Percentiles rank a stretch among this genome's conserved stretches.
These are phyloP conservation scores for Henicopernis longicauda DNA, from an alignment of 2,113 vertebrate genomes.

Conservation along the genomic window DNA sequence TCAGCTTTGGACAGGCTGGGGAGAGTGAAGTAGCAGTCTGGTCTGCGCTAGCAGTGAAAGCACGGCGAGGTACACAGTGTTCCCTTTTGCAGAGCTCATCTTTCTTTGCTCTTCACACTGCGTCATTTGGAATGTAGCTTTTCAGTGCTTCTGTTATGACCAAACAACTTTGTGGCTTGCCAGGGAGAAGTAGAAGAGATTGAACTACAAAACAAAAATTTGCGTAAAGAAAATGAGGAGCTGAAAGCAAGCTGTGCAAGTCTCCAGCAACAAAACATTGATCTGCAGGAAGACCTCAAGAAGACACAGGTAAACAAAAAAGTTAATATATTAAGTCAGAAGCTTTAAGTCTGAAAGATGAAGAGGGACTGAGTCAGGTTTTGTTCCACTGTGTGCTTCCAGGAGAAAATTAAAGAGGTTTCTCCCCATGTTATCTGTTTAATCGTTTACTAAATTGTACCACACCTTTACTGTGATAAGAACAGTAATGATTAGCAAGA, in stretches of 20 bases:
- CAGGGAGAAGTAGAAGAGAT: constrained; percentile 69
- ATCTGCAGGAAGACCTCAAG: constrained; percentile 34
- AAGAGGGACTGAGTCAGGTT: not conserved
- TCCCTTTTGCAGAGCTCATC: not conserved
- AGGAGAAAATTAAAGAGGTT: not conserved
- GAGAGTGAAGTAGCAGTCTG: not conserved
- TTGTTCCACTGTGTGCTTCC: not conserved
- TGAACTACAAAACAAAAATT: constrained; percentile 49
- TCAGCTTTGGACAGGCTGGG: not conserved
- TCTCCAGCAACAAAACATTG: constrained; percentile 41
- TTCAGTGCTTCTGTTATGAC: not conserved
- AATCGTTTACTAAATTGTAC: not conserved
- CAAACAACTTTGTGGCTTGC: not conserved
- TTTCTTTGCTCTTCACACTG: not conserved
- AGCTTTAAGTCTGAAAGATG: not conserved
- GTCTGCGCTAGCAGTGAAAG: not conserved
- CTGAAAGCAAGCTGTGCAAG: constrained; percentile 38
- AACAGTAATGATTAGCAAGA: not conserved
- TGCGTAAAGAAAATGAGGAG: constrained; percentile 54
- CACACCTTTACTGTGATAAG: not conserved
- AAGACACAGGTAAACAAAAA: constrained; percentile 27
- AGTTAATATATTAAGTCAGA: not conserved
- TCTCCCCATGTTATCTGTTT: not conserved
- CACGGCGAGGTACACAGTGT: not conserved
- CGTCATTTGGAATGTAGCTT: not conserved